Conservation (phyloP, 2,888 invertebrate genomes). For the Drosophila merina region DNA sequence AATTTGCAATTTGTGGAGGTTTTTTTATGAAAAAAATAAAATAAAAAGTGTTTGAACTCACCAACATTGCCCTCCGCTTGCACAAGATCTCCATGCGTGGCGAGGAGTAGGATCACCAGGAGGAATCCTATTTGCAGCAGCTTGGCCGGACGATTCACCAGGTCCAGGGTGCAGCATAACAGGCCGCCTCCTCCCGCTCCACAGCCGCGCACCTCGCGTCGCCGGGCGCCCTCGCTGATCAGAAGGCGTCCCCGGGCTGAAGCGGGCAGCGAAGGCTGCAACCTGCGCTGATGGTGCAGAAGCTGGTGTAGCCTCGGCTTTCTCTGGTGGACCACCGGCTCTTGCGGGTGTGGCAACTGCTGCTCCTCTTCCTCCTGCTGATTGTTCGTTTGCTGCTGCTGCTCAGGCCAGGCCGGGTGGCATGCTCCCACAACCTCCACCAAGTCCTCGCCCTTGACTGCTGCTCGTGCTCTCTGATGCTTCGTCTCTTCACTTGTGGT, state of each 20-base stretch:
- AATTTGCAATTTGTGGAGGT: too few relatives aligned
- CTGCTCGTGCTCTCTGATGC: slow-evolving; percentile 37
- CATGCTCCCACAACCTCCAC: slow-evolving; percentile 29
- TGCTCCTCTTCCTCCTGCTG: slow-evolving; percentile 38
- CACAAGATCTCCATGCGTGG: slow-evolving; percentile 72
- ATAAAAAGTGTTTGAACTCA: slow-evolving; percentile 62
- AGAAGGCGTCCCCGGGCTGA: slow-evolving; percentile 29
- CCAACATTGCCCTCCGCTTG: slow-evolving; percentile 83
- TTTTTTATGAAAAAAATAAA: not conserved
- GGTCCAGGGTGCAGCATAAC: slow-evolving; percentile 57
- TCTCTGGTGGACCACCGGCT: slow-evolving; percentile 1
- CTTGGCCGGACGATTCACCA: slow-evolving; percentile 46
- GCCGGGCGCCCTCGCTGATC: slow-evolving; percentile 35
- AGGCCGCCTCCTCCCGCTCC: slow-evolving; percentile 28
- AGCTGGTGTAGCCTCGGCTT: slow-evolving; percentile 31
- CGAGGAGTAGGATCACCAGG: slow-evolving; percentile 67
- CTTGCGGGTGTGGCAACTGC: slow-evolving; percentile 4
- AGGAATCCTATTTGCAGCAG: slow-evolving; percentile 60
- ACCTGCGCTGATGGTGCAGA: slow-evolving; percentile 37
- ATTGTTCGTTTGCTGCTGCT: slow-evolving; percentile 39
- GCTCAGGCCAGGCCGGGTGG: slow-evolving; percentile 34
- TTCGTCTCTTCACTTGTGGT: slow-evolving; percentile 57
- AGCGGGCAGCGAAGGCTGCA: slow-evolving; percentile 15
- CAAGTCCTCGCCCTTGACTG: slow-evolving; percentile 27
- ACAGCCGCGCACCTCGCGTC: slow-evolving; percentile 39